Evolutionary conservation across 2,888 invertebrate genomes (phyloP).

Genomic region (Augiades crinisus): DNA sequence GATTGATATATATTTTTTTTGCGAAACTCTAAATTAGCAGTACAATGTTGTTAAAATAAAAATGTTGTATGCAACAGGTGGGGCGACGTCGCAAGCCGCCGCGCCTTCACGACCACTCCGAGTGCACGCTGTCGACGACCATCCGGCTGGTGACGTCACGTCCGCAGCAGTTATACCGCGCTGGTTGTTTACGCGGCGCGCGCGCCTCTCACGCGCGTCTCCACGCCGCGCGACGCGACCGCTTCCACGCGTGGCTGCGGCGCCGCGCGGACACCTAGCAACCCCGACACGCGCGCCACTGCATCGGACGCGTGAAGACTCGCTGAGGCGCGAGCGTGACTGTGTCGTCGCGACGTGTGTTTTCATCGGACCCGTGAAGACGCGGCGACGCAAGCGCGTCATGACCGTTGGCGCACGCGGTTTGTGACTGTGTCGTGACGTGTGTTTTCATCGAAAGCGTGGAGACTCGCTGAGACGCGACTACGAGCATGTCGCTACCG

Average conservation of each 20-base stretch:
- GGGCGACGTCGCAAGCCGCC: slow-evolving; percentile 51
- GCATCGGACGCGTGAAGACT: neutral
- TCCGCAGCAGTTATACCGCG: slow-evolving; percentile 60
- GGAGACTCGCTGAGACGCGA: neutral
- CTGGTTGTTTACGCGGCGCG: slow-evolving; percentile 55
- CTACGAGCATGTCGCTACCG: neutral
- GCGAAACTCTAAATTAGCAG: no score
- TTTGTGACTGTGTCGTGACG: no score
- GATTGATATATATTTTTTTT: no score
- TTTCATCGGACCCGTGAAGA: no score
- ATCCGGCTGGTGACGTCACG: slow-evolving; percentile 54
- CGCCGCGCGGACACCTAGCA: slow-evolving; percentile 27
- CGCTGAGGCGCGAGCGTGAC: neutral
- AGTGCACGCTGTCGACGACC: slow-evolving; percentile 44
- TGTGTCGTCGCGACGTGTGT: neutral
- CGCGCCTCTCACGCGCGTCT: slow-evolving; percentile 50
- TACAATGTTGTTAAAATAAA: no score
- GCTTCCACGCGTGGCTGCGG: slow-evolving; percentile 53
- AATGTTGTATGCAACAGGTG: no score
- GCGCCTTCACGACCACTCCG: slow-evolving; percentile 48
- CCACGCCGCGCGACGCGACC: slow-evolving; percentile 44
- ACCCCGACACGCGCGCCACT: neutral
- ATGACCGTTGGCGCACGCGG: neutral
- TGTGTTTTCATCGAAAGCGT: neutral
- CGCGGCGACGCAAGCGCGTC: neutral